These are phyloP conservation scores for Pygoscelis antarcticus DNA, from an alignment of 2,113 vertebrate species.

Conservation along the genomic window DNA sequence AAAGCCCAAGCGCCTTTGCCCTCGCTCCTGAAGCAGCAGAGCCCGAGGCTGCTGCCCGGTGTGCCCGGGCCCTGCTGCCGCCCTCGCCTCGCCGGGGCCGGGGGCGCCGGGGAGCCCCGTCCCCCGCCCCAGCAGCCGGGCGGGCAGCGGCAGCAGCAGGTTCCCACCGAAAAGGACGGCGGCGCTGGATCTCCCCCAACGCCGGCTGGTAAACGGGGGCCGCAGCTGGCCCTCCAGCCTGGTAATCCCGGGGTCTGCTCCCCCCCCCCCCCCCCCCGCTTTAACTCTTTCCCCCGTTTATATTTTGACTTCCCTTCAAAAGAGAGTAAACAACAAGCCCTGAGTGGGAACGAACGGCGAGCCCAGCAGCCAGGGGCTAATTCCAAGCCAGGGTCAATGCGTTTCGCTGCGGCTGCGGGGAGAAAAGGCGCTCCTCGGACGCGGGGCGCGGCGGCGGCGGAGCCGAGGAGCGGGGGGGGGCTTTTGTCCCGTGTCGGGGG, in stretches of 20 bases:
- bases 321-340: not conserved
- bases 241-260: no score
- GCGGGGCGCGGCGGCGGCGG: not conserved
- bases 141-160: not conserved
- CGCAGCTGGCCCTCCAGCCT: no score
- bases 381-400: accelerated
- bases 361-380: not conserved
- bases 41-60: not conserved
- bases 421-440: no score
- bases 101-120: no score
- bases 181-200: not conserved
- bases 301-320: not conserved
- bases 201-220: not conserved
- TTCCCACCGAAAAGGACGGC: not conserved
- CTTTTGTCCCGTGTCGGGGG: not conserved
- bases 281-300: not conserved
- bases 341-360: not conserved
- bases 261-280: no score
- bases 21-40: not conserved
- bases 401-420: no score
- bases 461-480: no score
- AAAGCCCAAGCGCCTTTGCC: not conserved
- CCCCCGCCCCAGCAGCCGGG: not conserved
- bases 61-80: not conserved
- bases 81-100: not conserved